phyloP scores from a whole-genome alignment of 2,888 invertebrate genomes.

The Lapara coniferarum region DNA sequence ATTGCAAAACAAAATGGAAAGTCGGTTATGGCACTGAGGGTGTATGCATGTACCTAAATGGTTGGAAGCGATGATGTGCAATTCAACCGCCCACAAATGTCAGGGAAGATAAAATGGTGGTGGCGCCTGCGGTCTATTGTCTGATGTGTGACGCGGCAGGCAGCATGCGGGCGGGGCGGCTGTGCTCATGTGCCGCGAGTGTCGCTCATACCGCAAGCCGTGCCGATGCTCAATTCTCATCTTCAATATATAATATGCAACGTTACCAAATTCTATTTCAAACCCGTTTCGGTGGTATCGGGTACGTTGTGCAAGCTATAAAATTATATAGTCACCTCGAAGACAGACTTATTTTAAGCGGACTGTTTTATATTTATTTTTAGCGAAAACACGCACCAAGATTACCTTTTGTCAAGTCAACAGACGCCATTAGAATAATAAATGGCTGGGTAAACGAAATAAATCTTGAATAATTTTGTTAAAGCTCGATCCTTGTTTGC shows the following conservation, averaged over 20 bases:
- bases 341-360: not conserved
- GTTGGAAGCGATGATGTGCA: slow-evolving; percentile 75
- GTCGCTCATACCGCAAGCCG: not conserved
- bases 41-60: slow-evolving; percentile 57
- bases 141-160: slow-evolving; percentile 39
- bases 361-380: not conserved
- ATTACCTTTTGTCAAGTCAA: not conserved
- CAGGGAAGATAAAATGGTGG: slow-evolving; percentile 69
- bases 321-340: not conserved
- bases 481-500: not conserved
- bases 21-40: slow-evolving; percentile 63
- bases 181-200: not conserved
- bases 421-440: slow-evolving; percentile 2
- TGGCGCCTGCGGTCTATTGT: slow-evolving; percentile 68
- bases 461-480: not conserved
- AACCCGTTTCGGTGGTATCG: slow-evolving; percentile 6
- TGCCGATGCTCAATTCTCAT: not conserved
- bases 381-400: not conserved
- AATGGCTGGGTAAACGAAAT: slow-evolving; percentile 10
- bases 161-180: slow-evolving; percentile 3
- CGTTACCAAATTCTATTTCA: slow-evolving; percentile 17
- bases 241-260: slow-evolving; percentile 1
- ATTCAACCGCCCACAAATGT: slow-evolving; percentile 68
- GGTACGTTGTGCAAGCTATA: slow-evolving; percentile 8
- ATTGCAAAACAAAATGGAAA: slow-evolving; percentile 78